Evolutionary conservation across 2,888 invertebrate genomes (phyloP), one percentile per base, ranked within the genome.

Genomic region (Lochmaea capreae): DNA sequence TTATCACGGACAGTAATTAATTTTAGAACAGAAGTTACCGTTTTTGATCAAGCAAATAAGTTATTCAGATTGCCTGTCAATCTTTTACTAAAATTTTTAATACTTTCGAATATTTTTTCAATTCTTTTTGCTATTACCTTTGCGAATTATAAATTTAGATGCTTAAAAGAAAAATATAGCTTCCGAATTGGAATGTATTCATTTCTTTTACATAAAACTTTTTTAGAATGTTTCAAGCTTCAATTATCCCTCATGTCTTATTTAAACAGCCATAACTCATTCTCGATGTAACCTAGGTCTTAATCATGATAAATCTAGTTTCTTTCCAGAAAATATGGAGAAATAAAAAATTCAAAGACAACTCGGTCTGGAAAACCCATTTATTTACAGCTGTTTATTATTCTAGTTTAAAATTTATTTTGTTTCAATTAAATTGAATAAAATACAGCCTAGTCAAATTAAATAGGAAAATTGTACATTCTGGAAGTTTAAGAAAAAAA

Each of bases 401-500:
- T 79, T 80, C 80, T 79, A 79, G 76, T 79, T 80, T 79, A 76
- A 76, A 75, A 77, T 80, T 80, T 77, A 80, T 79, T 78, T 77
- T 74, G 71, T 78, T 79, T 79, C 78, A 79, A 80, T 79, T 79
- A 75, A 79, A 76, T 78, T 76, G 76, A 78, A 80, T 79, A 78
- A 78, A 79, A 77, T 77, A 78, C 71, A 73, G 76, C 75, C 1
- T 14, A 12, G 42, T 42, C 8, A 14, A 49, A 49, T 5, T 1
- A 49, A 49, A 49, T 49, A 5, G 10, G 42, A 10, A 10, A 42
- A 42, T 10, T 42, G 42, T 10, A n/a, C n/a, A 10, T 10, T 42
- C 10, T 42, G 4, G 4, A 3, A 49, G 4, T 49, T 49, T 49
- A 49, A 49, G 11, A 49, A 49, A 49, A 49, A 49, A 12, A 49